phyloP scores from a whole-genome alignment of 2,888 invertebrate genomes.

The Adelphocoris suturalis region DNA sequence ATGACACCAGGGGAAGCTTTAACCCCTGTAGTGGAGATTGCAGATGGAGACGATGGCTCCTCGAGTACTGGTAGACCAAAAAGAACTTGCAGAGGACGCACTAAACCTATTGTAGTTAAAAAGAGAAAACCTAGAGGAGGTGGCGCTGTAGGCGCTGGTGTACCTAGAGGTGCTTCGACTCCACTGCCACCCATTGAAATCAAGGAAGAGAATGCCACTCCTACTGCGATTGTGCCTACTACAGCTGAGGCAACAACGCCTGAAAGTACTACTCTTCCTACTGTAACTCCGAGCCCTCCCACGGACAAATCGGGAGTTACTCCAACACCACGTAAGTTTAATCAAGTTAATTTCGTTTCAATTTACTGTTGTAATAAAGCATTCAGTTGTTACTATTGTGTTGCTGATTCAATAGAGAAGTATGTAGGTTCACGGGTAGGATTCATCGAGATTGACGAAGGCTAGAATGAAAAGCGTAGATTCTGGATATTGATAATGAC shows the following conservation, averaged over 20 bases:
- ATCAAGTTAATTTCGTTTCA: neutral
- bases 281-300: neutral
- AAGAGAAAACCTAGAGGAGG: conserved; percentile 75
- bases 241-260: neutral
- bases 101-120: conserved; percentile 74
- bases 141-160: conserved; percentile 47
- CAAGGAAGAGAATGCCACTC: conserved; percentile 40
- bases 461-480: too few species aligned
- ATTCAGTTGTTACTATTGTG: too few species aligned
- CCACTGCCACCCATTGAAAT: conserved; percentile 37
- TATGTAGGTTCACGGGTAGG: too few species aligned
- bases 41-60: conserved; percentile 26
- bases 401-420: too few species aligned
- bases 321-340: conserved; percentile 48
- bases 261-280: neutral
- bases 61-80: conserved; percentile 70
- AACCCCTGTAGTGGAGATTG: neutral
- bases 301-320: neutral
- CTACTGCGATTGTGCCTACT: neutral
- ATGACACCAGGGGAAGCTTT: neutral
- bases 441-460: too few species aligned
- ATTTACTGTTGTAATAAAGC: too few species aligned
- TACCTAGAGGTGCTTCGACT: conserved; percentile 43
- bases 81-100: conserved; percentile 74
- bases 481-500: too few species aligned